Base-by-base conservation (phyloP, 2,888 invertebrate genomes). In the Cataglyphis altisquamis region DNA sequence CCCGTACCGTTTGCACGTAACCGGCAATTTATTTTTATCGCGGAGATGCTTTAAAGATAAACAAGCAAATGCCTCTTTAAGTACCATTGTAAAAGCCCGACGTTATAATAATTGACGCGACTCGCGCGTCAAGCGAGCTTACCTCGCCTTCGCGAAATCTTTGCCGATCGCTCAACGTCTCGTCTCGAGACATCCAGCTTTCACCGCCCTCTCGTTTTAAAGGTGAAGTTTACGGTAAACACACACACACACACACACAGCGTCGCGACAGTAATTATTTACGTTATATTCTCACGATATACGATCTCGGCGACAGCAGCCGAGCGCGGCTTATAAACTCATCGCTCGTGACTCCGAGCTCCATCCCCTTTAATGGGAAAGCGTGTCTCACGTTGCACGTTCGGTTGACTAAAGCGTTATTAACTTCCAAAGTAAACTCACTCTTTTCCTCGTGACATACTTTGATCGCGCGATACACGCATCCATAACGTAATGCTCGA, bases 341-440 rank as follows among this genome's bases (percentile, higher is more conserved):
- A 72, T 80, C 78, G 72, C 45, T 60, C 72, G 70, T 72, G 78
- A 70, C 63, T 68, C 25, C 25, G 18, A 41, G 81, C 39, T 57
- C 41, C 15, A 73, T 64, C 60, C 63, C 45, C 63, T 89, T 88
- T 81, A 82, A 86, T 21, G 21, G 66, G 74, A 52, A 67, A 66
- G 67, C 55, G 55, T 48, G 75, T 73, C 68, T 78, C 77, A 68
- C 41, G 78, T 80, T 75, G 70, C 39, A 57, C 55, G 72, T 85
- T 77, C 84, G 64, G 87, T 87, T 82, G 67, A 75, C 75, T 77
- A 86, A 84, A 86, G 82, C 70, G 84, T 84, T 86, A 83, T 84
- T 84, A 89, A 86, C 87, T 89, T 89, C 83, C 62, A 83, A 88
- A 85, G 85, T 87, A 85, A 90, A 87, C 82, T 60, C 32, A 82